A percentile compares a stretch with the other conserved stretches of the same genome.
Evolutionary conservation across 2,888 invertebrate species (phyloP).

Genomic region (Pyrgus malvae): DNA sequence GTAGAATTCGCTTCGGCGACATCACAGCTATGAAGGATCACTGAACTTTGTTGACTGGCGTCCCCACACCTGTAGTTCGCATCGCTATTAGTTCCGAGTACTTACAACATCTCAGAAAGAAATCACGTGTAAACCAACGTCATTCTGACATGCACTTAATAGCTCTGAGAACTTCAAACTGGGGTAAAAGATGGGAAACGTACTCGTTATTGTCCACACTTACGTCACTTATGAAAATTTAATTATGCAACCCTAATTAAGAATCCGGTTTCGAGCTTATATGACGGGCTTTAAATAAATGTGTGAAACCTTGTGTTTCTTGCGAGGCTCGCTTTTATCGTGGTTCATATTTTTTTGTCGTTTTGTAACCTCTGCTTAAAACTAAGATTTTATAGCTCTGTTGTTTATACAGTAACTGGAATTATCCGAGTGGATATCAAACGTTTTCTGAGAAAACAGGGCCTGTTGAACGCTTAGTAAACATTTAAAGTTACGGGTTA

Average conservation of each 20-base stretch:
- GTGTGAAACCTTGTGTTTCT: neutral
- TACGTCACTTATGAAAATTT: constrained; percentile 12
- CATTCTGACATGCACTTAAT: constrained; percentile 36
- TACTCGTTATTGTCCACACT: constrained; percentile 17
- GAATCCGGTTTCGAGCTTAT: constrained; percentile 3
- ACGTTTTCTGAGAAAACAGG: constrained; percentile 11
- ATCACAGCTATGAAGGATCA: constrained; percentile 61
- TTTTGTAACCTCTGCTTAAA: constrained; percentile 6
- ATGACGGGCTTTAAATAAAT: neutral
- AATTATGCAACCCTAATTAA: constrained; percentile 4
- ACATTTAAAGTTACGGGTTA: constrained; percentile 2
- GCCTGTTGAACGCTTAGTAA: constrained; percentile 1
- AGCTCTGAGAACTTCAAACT: constrained; percentile 32
- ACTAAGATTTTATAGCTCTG: constrained; percentile 13
- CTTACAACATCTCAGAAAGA: constrained; percentile 64
- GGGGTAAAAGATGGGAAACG: constrained; percentile 36
- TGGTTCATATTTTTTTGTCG: constrained; percentile 4
- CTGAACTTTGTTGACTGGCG: constrained; percentile 72
- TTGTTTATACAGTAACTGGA: constrained; percentile 15
- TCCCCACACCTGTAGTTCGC: constrained; percentile 73
- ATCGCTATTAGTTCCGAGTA: constrained; percentile 68
- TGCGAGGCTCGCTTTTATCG: too few relatives aligned
- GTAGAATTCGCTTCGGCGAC: constrained; percentile 47
- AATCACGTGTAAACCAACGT: constrained; percentile 52
- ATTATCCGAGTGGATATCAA: constrained; percentile 14